A percentile compares a stretch with the other conserved stretches of the same genome.
Conservation (phyloP, 2,888 invertebrate species). For the Antheraea yamamai region DNA sequence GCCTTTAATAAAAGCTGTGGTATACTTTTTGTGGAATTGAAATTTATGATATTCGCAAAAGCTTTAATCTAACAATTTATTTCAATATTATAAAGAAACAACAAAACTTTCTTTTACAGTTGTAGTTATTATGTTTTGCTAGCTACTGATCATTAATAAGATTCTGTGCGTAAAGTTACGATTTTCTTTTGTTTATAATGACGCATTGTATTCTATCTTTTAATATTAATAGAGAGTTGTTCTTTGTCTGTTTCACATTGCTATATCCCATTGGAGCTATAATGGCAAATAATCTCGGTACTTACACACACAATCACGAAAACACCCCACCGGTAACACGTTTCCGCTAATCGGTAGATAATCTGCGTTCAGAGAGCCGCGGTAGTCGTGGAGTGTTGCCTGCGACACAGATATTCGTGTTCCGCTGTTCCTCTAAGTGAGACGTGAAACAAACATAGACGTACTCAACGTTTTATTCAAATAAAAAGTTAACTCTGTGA, state of each 20-base stretch:
- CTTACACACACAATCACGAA: slow-evolving; percentile 33
- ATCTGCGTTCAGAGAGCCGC: slow-evolving; percentile 25
- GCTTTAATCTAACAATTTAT: neutral
- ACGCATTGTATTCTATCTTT: neutral
- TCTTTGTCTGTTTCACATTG: neutral
- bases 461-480: neutral
- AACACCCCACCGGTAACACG: slow-evolving; percentile 34
- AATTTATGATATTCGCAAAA: neutral
- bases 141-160: neutral
- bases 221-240: neutral
- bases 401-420: slow-evolving; percentile 1
- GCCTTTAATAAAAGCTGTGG: too few species aligned
- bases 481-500: neutral
- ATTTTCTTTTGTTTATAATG: neutral
- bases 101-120: neutral
- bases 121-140: neutral
- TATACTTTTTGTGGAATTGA: neutral
- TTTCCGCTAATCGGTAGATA: slow-evolving; percentile 30
- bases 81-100: neutral
- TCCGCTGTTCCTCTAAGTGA: slow-evolving; percentile 3
- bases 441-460: neutral
- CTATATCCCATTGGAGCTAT: neutral
- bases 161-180: neutral
- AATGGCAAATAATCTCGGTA: slow-evolving; percentile 16
- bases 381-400: slow-evolving; percentile 27